phyloP scores from a whole-genome alignment of 2,797 vertebrate genomes.

The Sebastes dallii region DNA sequence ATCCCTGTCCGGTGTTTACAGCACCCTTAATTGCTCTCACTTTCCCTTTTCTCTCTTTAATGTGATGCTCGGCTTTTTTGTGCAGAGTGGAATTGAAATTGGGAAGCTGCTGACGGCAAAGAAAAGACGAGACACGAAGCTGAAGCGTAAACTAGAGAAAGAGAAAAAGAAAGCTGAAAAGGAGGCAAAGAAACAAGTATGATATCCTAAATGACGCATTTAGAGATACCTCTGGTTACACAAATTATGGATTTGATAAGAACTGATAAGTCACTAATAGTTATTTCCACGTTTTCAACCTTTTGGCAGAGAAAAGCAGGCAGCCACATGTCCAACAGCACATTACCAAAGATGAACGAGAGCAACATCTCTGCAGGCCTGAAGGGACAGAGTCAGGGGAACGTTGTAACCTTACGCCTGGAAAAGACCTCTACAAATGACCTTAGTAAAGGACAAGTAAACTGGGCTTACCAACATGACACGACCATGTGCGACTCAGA shows the following conservation, averaged over 20 bases:
- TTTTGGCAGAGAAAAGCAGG: slow-evolving; percentile 18
- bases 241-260: background rate
- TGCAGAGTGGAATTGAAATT: slow-evolving; percentile 87
- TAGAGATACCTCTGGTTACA: background rate
- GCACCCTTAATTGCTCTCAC: slow-evolving; percentile 27
- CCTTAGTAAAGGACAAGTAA: slow-evolving; percentile 43
- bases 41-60: slow-evolving; percentile 22
- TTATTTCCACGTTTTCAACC: background rate
- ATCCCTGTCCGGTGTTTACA: slow-evolving; percentile 15
- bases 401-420: background rate
- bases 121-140: slow-evolving; percentile 82
- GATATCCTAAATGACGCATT: background rate
- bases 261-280: background rate
- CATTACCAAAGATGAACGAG: background rate
- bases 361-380: background rate
- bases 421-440: background rate
- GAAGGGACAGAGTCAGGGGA: slow-evolving; percentile 4
- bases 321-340: background rate
- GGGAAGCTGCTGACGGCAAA: slow-evolving; percentile 85
- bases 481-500: slow-evolving; percentile 31
- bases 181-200: slow-evolving; percentile 74
- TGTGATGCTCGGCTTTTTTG: slow-evolving; percentile 19
- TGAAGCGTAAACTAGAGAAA: slow-evolving; percentile 74
- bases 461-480: slow-evolving; percentile 66
- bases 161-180: slow-evolving; percentile 78